These are phyloP conservation scores for Reticulitermes speratus DNA, from an alignment of 1,140 invertebrate genomes.

Conservation along the genomic window DNA sequence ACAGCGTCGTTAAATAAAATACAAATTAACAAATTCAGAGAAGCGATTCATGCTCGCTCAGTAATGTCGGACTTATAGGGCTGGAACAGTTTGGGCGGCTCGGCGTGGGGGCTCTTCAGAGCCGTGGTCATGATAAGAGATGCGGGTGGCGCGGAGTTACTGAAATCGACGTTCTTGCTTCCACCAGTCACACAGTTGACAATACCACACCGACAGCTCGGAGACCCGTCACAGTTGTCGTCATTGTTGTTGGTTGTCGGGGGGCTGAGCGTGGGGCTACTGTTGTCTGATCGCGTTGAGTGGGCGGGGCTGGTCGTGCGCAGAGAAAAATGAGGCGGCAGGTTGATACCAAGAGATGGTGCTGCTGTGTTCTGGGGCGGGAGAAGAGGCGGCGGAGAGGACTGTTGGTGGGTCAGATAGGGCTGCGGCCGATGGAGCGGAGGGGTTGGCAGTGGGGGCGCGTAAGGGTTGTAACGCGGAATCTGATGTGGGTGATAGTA, in stretches of 20 bases:
- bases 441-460: conserved; percentile 35
- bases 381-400: conserved; percentile 30
- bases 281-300: conserved; percentile 25
- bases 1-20: too few species aligned
- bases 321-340: background rate
- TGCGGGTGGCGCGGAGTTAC: conserved; percentile 36
- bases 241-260: conserved; percentile 38
- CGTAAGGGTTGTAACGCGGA: conserved; percentile 50
- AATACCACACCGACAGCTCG: conserved; percentile 42
- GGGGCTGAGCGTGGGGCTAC: conserved; percentile 33
- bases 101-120: conserved; percentile 43
- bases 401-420: conserved; percentile 39
- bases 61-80: conserved; percentile 64
- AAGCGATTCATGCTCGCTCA: conserved; percentile 38
- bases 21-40: too few species aligned
- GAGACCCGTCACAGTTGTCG: conserved; percentile 48
- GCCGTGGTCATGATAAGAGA: conserved; percentile 33
- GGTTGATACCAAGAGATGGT: too few species aligned
- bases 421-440: conserved; percentile 42
- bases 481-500: conserved; percentile 45
- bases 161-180: too few species aligned
- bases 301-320: background rate
- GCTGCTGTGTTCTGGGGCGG: too few species aligned
- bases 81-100: conserved; percentile 63
- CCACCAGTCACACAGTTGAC: conserved; percentile 40